Conservation (phyloP, 2,797 vertebrate species). For the Sebastolobus altivelis region DNA sequence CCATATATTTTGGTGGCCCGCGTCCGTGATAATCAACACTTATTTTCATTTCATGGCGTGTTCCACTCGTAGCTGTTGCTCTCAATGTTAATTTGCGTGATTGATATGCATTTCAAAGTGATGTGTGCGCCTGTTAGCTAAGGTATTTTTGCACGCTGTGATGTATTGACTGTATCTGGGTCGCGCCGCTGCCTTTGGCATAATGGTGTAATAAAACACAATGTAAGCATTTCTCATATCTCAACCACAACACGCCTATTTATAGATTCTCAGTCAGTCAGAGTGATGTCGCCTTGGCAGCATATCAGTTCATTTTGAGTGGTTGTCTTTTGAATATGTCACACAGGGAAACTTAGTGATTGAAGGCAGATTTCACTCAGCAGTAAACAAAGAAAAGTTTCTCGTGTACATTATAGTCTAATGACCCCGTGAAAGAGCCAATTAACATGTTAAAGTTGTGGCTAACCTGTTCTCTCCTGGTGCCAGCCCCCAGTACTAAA, state of each 20-base stretch:
- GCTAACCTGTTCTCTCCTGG: not conserved
- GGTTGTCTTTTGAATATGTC: not conserved
- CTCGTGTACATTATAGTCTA: not conserved
- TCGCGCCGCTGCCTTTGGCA: constrained; percentile 65
- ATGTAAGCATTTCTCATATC: constrained; percentile 63
- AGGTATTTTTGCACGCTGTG: constrained; percentile 30
- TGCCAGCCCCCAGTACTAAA: no score
- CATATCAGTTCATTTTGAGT: not conserved
- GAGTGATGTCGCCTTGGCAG: constrained; percentile 5
- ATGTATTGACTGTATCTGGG: constrained; percentile 68
- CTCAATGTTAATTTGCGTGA: constrained; percentile 4
- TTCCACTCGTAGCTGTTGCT: not conserved
- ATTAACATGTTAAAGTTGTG: not conserved
- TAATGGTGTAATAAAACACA: constrained; percentile 60
- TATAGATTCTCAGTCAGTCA: constrained; percentile 44
- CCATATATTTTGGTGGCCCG: not conserved
- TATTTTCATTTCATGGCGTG: not conserved
- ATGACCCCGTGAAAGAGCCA: not conserved
- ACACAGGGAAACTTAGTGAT: not conserved
- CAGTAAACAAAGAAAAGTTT: not conserved
- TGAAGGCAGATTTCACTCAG: constrained; percentile 2
- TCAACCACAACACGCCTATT: constrained; percentile 38
- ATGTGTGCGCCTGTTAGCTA: constrained; percentile 32
- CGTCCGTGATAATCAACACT: constrained; percentile 12
- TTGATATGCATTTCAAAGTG: constrained; percentile 50